Evolutionary conservation across 1,140 invertebrate species (phyloP).

Genomic region (Drosophila ambigua): DNA sequence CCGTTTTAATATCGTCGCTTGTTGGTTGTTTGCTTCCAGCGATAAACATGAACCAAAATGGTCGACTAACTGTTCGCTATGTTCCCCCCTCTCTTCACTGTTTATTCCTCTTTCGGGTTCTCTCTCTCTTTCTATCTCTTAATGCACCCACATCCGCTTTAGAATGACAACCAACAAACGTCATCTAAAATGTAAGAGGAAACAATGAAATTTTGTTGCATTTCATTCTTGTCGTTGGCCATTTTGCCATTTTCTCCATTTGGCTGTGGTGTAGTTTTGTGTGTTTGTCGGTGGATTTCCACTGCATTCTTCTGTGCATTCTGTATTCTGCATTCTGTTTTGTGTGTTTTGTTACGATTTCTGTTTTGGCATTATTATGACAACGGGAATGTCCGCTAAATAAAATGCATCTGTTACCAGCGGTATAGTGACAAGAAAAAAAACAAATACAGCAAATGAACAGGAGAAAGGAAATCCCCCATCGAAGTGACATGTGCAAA

Average conservation of each 20-base stretch:
- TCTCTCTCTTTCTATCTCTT: background rate
- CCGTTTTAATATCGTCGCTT: conserved; percentile 38
- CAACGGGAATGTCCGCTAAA: conserved; percentile 22
- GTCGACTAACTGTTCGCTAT: conserved; percentile 3
- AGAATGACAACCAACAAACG: conserved; percentile 14
- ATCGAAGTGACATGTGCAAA: conserved; percentile 4
- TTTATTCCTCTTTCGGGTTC: background rate
- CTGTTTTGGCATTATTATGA: conserved; percentile 47
- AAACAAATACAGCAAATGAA: too few relatives aligned
- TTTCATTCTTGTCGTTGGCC: background rate
- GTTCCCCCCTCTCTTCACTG: background rate
- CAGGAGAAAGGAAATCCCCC: too few relatives aligned
- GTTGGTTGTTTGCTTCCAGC: conserved; percentile 8
- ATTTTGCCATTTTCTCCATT: conserved; percentile 15
- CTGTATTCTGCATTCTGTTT: too few relatives aligned
- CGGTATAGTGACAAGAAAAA: background rate
- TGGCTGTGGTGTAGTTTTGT: too few relatives aligned
- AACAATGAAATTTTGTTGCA: conserved; percentile 58
- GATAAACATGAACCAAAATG: conserved; percentile 46
- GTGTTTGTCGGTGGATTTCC: too few relatives aligned
- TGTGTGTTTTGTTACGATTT: too few relatives aligned
- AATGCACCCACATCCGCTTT: conserved; percentile 41
- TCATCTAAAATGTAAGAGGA: conserved; percentile 9
- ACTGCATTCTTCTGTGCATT: too few relatives aligned
- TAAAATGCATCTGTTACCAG: conserved; percentile 1